These are phyloP conservation scores for Apistogramma diplotaenia DNA, from an alignment of 2,113 vertebrate genomes.

Conservation along the genomic window DNA sequence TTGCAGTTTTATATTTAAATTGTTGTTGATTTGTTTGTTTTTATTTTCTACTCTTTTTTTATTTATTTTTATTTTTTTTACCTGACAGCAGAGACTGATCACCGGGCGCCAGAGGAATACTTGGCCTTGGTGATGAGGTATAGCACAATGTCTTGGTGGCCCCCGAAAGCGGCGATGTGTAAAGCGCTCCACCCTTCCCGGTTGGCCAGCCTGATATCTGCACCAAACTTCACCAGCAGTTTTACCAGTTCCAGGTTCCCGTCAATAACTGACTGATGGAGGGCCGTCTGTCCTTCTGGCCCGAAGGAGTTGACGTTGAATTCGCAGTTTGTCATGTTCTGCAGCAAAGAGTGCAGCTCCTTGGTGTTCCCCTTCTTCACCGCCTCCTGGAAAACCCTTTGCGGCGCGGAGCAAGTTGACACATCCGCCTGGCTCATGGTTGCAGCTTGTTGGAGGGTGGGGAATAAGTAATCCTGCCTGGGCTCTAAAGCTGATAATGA, in stretches of 20 bases:
- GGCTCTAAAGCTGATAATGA: conserved; percentile 47
- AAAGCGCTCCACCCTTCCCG: conserved; percentile 98
- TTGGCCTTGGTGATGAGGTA: conserved; percentile 99
- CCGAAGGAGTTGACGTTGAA: conserved; percentile 99
- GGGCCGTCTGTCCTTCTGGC: conserved; percentile 95
- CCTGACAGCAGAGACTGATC: conserved; percentile 77
- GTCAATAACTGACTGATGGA: conserved; percentile 97
- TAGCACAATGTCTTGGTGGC: conserved; percentile 98
- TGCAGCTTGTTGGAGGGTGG: conserved; percentile 52
- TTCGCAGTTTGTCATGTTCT: conserved; percentile 96
- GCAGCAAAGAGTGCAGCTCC: conserved; percentile 94
- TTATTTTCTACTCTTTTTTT: background rate
- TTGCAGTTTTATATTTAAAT: conserved; percentile 44
- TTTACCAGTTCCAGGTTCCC: conserved; percentile 98
- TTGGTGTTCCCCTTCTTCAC: conserved; percentile 95
- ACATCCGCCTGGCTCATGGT: conserved; percentile 96
- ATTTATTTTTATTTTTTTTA: conserved; percentile 30
- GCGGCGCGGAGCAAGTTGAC: conserved; percentile 89
- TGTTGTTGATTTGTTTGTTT: conserved; percentile 7
- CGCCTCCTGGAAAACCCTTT: conserved; percentile 96
- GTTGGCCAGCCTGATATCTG: conserved; percentile 95
- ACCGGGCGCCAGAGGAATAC: conserved; percentile 90
- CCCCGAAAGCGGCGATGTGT: conserved; percentile 98
- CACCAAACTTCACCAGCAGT: conserved; percentile 96
- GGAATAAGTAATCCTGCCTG: conserved; percentile 61